Evolutionary conservation across 1,140 invertebrate genomes (phyloP), one percentile per base, ranked within the genome.

Genomic region (Batillaria attramentaria): DNA sequence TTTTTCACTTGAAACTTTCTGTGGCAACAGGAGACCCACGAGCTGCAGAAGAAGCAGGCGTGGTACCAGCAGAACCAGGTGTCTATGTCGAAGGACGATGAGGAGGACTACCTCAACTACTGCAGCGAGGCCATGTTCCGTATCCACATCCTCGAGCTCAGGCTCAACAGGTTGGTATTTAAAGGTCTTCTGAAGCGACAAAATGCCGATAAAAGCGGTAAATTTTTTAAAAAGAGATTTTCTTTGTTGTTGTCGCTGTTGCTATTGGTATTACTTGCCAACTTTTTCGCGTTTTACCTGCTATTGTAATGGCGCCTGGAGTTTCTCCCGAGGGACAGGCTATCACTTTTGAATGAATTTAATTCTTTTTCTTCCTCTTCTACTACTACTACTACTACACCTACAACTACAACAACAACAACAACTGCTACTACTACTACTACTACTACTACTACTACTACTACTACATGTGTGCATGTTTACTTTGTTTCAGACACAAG

Each of bases 61-160:
- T 91, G 91, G 91, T 91, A 91, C 82, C 91, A 92, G 75, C 87
- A 91, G 81, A 90, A 91, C 79, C 91, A 91, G 78, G 84, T 91
- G 31, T 88, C 86, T 31, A 91, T 91, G 90, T 84, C 84, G 35
- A 90, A 91, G 75, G 89, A 91, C 77, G 91, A 92, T 80, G 91
- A 92, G 83, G 88, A 91, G 62, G 87, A 91, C 62, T 92, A 92
- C 83, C 83, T 91, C 35, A 87, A 88, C 66, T 92, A 91, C 81
- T 91, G 90, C 83, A 88, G 85, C 77, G 90, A 91, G 78, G 89
- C 90, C n/a, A 88, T 91, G 85, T 92, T 92, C 84, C 86, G 87
- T 75, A 91, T 92, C 57, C 88, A 91, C 75, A 91, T 91, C 50
- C 78, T 91, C 6, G 91, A 91, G 78, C 81, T 88, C 1, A 81